Percentiles rank a stretch among this genome's conserved stretches.
These are phyloP conservation scores for Babyrousa celebensis DNA, from an alignment of 2,797 vertebrate species.

Conservation along the genomic window DNA sequence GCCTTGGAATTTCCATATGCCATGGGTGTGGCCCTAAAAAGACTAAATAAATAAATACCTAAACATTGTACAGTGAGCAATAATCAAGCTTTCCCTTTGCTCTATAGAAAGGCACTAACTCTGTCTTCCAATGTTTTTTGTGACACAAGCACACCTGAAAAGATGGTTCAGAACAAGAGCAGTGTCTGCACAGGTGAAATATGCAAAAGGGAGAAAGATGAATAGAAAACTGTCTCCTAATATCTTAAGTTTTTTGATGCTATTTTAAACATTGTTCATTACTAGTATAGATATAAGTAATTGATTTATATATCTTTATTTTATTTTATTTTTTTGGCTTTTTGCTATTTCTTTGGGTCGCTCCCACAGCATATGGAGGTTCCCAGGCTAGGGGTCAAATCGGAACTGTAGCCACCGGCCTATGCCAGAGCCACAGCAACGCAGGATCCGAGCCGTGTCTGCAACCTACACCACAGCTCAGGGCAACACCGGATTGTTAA, in stretches of 20 bases:
- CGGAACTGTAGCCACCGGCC: no score
- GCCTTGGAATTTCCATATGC: no score
- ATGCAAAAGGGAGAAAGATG: background rate
- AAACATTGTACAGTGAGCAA: background rate
- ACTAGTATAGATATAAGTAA: background rate
- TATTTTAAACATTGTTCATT: background rate
- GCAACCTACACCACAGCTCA: no score
- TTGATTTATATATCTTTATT: background rate
- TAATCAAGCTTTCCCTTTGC: background rate
- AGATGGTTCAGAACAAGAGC: background rate
- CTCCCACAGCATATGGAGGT: no score
- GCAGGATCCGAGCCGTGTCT: no score
- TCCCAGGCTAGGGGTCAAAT: no score
- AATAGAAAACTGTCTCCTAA: background rate
- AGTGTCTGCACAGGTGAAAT: background rate
- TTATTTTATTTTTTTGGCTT: no score
- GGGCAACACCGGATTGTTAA: no score
- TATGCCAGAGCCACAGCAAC: no score
- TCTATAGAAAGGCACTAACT: background rate
- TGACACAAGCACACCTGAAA: background rate
- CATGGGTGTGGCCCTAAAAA: no score
- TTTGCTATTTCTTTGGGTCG: no score
- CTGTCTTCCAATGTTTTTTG: background rate
- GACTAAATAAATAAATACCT: background rate
- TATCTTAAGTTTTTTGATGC: background rate